Percentiles rank a stretch among this genome's conserved stretches.
Evolutionary conservation across 2,113 vertebrate genomes (phyloP).

Genomic region (Toxotes chatareus): DNA sequence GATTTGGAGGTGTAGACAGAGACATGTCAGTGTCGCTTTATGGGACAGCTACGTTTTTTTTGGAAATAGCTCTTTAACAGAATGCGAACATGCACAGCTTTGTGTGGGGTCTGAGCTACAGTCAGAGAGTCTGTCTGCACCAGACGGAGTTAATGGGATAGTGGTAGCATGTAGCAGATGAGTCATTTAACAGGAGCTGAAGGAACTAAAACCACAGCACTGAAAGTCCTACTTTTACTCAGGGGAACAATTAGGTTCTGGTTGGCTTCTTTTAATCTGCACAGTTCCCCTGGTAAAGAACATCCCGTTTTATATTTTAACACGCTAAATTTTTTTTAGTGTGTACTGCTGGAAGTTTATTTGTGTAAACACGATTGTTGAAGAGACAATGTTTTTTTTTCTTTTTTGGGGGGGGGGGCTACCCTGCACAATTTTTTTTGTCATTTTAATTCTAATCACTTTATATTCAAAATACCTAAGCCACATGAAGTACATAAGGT

Average conservation of each 20-base stretch:
- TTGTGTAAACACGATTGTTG: background rate
- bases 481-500: background rate
- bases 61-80: constrained; percentile 1
- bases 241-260: constrained; percentile 28
- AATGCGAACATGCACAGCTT: background rate
- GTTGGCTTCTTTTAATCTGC: constrained; percentile 41
- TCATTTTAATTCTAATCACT: no score
- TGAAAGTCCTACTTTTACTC: constrained; percentile 37
- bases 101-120: constrained; percentile 49
- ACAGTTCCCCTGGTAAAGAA: constrained; percentile 5
- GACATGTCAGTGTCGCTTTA: background rate
- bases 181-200: constrained; percentile 63
- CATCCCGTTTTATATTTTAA: constrained; percentile 33
- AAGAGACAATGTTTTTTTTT: background rate
- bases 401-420: no score
- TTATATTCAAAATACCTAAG: background rate
- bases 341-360: background rate
- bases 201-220: constrained; percentile 53
- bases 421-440: background rate
- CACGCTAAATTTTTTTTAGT: background rate
- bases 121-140: constrained; percentile 28
- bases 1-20: background rate
- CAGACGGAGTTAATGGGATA: constrained; percentile 62
- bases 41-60: constrained; percentile 3
- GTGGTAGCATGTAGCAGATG: constrained; percentile 54